Evolutionary conservation across 2,113 vertebrate genomes (phyloP), one percentile per base, ranked within the genome.

Genomic region (Lota lota): DNA sequence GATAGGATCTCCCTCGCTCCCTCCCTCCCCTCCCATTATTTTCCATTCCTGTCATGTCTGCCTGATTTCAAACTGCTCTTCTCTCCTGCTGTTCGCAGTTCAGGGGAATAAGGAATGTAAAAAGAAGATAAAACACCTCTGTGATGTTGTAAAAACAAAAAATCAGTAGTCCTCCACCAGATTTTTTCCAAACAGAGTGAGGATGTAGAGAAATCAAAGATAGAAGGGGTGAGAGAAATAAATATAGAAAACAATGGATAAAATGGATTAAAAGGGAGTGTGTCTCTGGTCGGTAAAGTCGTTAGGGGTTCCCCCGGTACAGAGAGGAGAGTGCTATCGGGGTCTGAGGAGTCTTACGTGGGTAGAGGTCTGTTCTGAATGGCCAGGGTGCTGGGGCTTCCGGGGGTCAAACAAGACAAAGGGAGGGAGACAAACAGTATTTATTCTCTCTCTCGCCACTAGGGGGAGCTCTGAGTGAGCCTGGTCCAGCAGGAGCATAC

Each of bases 1-100:
- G 87, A 90, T 83, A 83, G 11, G 19, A 88, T 87, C 84, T 79
- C 62, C 64, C 21, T 69, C 76, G 64, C 81, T 79, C 28, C 28
- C 28, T 33, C 28, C 28, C 24, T 28, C 24, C 24, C 28, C 7
- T 6, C 28, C 28, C 28, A 33, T 33, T 28, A 28, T 28, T 28
- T 33, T 33, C 28, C 28, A 85, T 86, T 86, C 83, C 78, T 77
- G 57, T 53, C 51, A 14, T 10, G 62, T 63, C 77, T 77, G 66
- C 75, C 69, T 68, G 61, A 53, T 47, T 69, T 75, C 60, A 5
- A 33, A 68, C 80, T 75, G 70, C 66, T 79, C 54, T 70, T 65
- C 85, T 70, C 64, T 66, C 67, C 61, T n/a, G 72, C 47, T 69
- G 51, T 58, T 68, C 57, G 64, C 18, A 5, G 61, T 36, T 66